A percentile compares a stretch with the other conserved stretches of the same genome.
These are phyloP conservation scores for Chrysolina americana DNA, from an alignment of 2,888 invertebrate genomes.

Conservation along the genomic window DNA sequence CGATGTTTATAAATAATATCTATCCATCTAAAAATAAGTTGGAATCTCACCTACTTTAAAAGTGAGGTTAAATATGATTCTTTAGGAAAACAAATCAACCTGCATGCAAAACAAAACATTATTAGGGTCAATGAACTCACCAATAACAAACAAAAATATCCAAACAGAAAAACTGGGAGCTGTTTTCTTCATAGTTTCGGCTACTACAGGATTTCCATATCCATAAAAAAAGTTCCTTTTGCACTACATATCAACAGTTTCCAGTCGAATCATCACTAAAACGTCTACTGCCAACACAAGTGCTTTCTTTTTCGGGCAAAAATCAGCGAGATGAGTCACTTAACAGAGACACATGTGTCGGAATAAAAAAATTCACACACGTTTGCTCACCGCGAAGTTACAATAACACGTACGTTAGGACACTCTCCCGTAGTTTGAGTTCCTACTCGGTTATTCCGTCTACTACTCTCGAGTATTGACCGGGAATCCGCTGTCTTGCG, in stretches of 20 bases:
- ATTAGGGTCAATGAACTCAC: conserved; percentile 50
- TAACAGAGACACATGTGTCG: conserved; percentile 19
- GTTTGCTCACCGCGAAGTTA: conserved; percentile 24
- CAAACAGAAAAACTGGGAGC: conserved; percentile 52
- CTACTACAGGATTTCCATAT: conserved; percentile 24
- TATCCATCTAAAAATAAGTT: not conserved
- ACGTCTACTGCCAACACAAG: conserved; percentile 4
- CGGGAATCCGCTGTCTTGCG: conserved; percentile 55
- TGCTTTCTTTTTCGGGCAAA: not conserved
- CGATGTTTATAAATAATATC: too few species aligned
- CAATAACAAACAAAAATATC: conserved; percentile 59
- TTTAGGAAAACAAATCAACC: conserved; percentile 21
- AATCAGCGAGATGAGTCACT: conserved; percentile 5
- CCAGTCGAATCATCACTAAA: conserved; percentile 25
- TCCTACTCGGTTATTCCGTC: conserved; percentile 21
- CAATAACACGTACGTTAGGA: conserved; percentile 18
- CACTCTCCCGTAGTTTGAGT: conserved; percentile 33
- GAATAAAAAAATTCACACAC: conserved; percentile 26
- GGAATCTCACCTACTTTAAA: conserved; percentile 12
- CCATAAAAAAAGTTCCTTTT: conserved; percentile 20
- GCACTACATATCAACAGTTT: conserved; percentile 26
- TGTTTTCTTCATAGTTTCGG: conserved; percentile 28
- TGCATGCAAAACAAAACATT: conserved; percentile 23
- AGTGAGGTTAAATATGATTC: conserved; percentile 26
- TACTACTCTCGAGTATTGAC: conserved; percentile 51